A percentile compares a stretch with the other conserved stretches of the same genome.
Conservation (phyloP, 2,888 invertebrate genomes). For the Luffia ferchaultella region DNA sequence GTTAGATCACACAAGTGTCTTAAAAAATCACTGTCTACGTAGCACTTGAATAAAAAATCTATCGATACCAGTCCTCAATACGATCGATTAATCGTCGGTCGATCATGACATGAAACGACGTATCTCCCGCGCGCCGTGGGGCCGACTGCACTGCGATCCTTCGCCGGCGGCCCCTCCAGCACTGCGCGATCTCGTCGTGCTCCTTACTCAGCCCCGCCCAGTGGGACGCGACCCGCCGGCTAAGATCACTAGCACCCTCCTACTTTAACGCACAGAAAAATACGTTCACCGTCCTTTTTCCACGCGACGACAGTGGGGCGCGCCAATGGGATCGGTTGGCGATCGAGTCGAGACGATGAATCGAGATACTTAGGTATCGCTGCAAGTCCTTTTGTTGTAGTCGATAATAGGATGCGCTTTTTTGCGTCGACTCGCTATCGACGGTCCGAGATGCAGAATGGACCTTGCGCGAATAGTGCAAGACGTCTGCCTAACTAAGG, state of each 20-base stretch:
- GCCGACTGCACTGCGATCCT: conserved; percentile 68
- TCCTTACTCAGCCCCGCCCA: conserved; percentile 69
- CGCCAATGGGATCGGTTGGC: conserved; percentile 60
- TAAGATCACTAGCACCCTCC: conserved; percentile 63
- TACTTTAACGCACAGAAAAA: conserved; percentile 30
- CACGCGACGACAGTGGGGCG: conserved; percentile 61
- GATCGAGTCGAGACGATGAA: conserved; percentile 57
- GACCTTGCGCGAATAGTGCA: not conserved
- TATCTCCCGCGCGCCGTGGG: conserved; percentile 30
- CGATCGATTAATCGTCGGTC: conserved; percentile 53
- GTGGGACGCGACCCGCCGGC: conserved; percentile 62
- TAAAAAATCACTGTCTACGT: not conserved
- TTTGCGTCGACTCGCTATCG: conserved; percentile 54
- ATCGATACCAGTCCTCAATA: conserved; percentile 18
- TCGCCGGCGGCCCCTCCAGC: conserved; percentile 68
- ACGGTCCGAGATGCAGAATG: conserved; percentile 23
- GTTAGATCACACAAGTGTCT: not conserved
- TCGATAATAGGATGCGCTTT: conserved; percentile 67
- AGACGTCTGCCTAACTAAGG: no score
- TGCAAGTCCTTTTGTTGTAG: conserved; percentile 64
- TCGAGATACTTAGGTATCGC: conserved; percentile 67
- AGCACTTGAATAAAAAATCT: not conserved
- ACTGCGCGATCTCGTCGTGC: conserved; percentile 69
- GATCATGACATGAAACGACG: conserved; percentile 35
- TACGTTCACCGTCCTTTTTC: conserved; percentile 38